A percentile compares a stretch with the other conserved stretches of the same genome.
Evolutionary conservation across 2,797 vertebrate genomes (phyloP).

Genomic region (Columba guinea): DNA sequence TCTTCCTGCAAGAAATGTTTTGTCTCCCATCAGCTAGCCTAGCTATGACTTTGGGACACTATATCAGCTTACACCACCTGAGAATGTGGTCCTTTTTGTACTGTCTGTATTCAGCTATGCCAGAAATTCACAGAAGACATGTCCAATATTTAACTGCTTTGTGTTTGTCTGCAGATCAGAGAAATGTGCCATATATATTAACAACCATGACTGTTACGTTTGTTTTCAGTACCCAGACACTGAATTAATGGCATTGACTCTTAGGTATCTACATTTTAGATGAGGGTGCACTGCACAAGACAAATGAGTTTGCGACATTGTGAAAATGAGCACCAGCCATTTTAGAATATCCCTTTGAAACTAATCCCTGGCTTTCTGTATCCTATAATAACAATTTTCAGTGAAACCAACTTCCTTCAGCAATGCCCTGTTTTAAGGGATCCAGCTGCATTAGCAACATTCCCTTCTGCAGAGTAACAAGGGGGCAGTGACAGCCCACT

Average conservation of each 20-base stretch:
- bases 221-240: not conserved
- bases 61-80: not conserved
- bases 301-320: not conserved
- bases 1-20: not conserved
- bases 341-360: not conserved
- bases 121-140: not conserved
- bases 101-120: not conserved
- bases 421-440: not conserved
- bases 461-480: not conserved
- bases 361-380: not conserved
- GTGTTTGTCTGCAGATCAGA: not conserved
- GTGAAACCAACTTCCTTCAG: not conserved
- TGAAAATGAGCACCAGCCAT: not conserved
- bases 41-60: not conserved
- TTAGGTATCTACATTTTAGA: slow-evolving; percentile 31
- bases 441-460: not conserved
- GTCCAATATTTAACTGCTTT: not conserved
- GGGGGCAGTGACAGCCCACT: not conserved
- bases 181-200: not conserved
- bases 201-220: not conserved
- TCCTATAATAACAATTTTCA: not conserved
- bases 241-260: slow-evolving; percentile 35
- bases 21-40: not conserved
- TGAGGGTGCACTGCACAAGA: not conserved
- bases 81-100: not conserved